A percentile compares a stretch with the other conserved stretches of the same genome.
phyloP scores from a whole-genome alignment of 2,797 vertebrate species.

The Bradypodion ventrale region DNA sequence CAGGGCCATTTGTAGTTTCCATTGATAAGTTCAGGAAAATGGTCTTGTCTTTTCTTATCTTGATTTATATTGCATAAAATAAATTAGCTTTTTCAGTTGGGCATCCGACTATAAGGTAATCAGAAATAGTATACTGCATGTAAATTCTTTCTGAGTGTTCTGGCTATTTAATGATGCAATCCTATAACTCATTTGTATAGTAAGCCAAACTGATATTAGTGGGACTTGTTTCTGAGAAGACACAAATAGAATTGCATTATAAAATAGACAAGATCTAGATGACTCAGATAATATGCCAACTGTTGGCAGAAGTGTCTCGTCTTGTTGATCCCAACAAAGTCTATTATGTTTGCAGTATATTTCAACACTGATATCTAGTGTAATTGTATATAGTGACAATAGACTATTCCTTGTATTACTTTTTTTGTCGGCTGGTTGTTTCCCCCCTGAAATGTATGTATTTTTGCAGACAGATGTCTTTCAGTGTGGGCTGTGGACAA shows the following conservation, averaged over 20 bases:
- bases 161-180: not conserved
- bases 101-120: not conserved
- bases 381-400: not conserved
- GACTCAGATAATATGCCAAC: constrained; percentile 8
- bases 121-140: not conserved
- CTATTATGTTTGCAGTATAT: not conserved
- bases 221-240: not conserved
- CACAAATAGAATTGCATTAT: not conserved
- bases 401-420: constrained; percentile 2
- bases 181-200: not conserved
- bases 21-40: constrained; percentile 1
- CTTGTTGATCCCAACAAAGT: not conserved
- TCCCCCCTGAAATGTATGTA: not conserved
- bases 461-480: constrained; percentile 26
- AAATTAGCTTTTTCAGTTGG: not conserved
- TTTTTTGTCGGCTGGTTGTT: constrained; percentile 7
- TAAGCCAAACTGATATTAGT: not conserved
- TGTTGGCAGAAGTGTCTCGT: constrained; percentile 2
- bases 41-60: not conserved
- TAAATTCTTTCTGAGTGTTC: not conserved
- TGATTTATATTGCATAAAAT: constrained; percentile 18
- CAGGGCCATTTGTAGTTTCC: no score
- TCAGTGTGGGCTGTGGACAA: not conserved
- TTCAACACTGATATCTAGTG: not conserved
- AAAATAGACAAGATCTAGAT: not conserved